Percentiles rank a stretch among this genome's conserved stretches.
Conservation (phyloP, 2,797 vertebrate species). For the Danio jaintianensis region DNA sequence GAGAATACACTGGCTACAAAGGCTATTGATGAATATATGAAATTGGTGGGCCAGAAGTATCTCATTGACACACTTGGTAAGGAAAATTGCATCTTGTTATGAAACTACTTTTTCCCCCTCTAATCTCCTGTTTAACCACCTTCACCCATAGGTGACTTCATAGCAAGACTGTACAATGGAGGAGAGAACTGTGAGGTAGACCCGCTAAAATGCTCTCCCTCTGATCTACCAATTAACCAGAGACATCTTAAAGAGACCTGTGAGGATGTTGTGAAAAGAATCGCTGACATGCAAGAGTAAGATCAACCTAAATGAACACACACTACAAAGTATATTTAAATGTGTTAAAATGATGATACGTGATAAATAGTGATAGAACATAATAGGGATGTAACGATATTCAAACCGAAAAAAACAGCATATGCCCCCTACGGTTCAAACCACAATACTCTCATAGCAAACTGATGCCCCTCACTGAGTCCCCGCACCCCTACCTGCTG, state of each 20-base stretch:
- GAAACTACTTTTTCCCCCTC: neutral
- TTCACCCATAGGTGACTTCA: slow-evolving; percentile 80
- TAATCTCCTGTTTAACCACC: slow-evolving; percentile 20
- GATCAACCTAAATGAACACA: slow-evolving; percentile 48
- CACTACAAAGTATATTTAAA: neutral
- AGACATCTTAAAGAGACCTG: slow-evolving; percentile 83
- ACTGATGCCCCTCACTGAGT: no score
- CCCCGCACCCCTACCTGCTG: no score
- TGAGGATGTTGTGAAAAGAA: slow-evolving; percentile 85
- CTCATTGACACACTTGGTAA: slow-evolving; percentile 91
- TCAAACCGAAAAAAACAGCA: no score
- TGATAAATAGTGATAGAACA: no score
- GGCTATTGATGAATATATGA: slow-evolving; percentile 98
- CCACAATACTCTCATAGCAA: no score
- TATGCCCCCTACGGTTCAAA: no score
- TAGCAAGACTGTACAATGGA: slow-evolving; percentile 79
- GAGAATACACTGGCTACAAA: slow-evolving; percentile 97
- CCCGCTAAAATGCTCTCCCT: slow-evolving; percentile 80
- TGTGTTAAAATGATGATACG: neutral
- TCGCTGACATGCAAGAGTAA: slow-evolving; percentile 83
- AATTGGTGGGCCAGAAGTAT: slow-evolving; percentile 94
- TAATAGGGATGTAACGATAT: no score
- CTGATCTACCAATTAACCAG: slow-evolving; percentile 84
- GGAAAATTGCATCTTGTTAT: neutral
- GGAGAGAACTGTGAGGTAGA: slow-evolving; percentile 89